Evolutionary conservation across 2,797 vertebrate species (phyloP), one percentile per base, ranked within the genome.

Genomic region (Craterocephalus amniculus): DNA sequence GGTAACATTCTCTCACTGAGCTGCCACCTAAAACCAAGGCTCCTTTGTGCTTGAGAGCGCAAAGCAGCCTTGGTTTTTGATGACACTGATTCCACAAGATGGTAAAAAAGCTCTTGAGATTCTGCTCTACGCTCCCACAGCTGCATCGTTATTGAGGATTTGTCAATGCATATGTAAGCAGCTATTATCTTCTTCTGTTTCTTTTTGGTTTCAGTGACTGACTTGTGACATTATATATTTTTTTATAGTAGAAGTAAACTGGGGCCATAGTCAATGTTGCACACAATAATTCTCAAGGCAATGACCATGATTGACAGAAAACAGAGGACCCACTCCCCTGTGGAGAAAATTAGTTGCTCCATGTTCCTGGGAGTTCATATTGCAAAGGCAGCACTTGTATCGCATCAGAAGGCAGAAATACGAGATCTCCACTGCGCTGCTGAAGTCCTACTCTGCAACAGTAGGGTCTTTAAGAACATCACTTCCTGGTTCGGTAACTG

Each of bases 271-370:
- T 38, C 7, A 20, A 31, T 0, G 6, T 20, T 34, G 48, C 6
- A 6, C 45, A 29, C n/a, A 63, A 22, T 51, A 56, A 24, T 34
- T 56, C 40, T 35, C 29, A 61, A 35, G 36, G 43, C 65, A 49
- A 27, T 32, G 16, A 58, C 16, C 22, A 35, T 22, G 55, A 67
- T 1, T 20, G 22, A 58, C 14, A 49, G 31, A 18, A n/a, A n/a
- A n/a, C n/a, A n/a, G n/a, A n/a, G n/a, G n/a, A n/a, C n/a, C n/a
- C n/a, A n/a, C n/a, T n/a, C n/a, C n/a, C n/a, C n/a, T n/a, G n/a
- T n/a, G n/a, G n/a, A n/a, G n/a, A n/a, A n/a, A n/a, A n/a, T n/a
- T n/a, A n/a, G n/a, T n/a, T n/a, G n/a, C n/a, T n/a, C n/a, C n/a
- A n/a, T n/a, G n/a, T n/a, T n/a, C n/a, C n/a, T n/a, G n/a, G n/a